These are phyloP conservation scores for Solea senegalensis DNA, from an alignment of 2,113 vertebrate species.

Conservation along the genomic window DNA sequence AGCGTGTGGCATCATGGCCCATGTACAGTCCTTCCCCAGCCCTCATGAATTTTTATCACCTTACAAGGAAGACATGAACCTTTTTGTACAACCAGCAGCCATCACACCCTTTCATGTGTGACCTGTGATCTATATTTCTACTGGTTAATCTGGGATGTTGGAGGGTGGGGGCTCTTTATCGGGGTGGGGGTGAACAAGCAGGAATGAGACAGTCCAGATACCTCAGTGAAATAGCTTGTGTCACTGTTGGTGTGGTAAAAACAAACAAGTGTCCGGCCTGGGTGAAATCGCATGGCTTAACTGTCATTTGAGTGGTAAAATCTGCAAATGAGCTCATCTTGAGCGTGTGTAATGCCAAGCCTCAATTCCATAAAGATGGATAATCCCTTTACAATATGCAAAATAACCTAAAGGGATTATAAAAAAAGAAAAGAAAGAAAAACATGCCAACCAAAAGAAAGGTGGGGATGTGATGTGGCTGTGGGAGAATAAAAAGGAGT, in stretches of 20 bases:
- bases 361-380: constrained; percentile 2
- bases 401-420: constrained; percentile 27
- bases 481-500: too few species aligned
- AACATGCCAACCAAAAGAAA: constrained; percentile 9
- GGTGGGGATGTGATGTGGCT: background rate
- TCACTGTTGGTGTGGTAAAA: constrained; percentile 18
- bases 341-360: background rate
- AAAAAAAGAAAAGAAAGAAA: constrained; percentile 28
- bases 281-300: background rate
- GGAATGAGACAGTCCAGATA: constrained; percentile 33
- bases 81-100: constrained; percentile 58
- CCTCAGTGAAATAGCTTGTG: background rate
- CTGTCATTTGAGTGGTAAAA: constrained; percentile 9
- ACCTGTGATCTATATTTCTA: constrained; percentile 60
- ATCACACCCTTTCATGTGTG: constrained; percentile 61
- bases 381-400: constrained; percentile 31
- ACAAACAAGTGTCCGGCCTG: background rate
- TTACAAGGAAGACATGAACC: constrained; percentile 69
- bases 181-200: constrained; percentile 9
- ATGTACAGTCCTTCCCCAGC: background rate
- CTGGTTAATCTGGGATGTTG: constrained; percentile 49
- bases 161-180: constrained; percentile 25
- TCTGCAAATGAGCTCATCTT: constrained; percentile 45
- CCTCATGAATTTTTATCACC: constrained; percentile 64
- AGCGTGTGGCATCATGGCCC: background rate